Evolutionary conservation across 1,140 invertebrate species (phyloP), one percentile per base, ranked within the genome.

Genomic region (Drosophila nebulosa): DNA sequence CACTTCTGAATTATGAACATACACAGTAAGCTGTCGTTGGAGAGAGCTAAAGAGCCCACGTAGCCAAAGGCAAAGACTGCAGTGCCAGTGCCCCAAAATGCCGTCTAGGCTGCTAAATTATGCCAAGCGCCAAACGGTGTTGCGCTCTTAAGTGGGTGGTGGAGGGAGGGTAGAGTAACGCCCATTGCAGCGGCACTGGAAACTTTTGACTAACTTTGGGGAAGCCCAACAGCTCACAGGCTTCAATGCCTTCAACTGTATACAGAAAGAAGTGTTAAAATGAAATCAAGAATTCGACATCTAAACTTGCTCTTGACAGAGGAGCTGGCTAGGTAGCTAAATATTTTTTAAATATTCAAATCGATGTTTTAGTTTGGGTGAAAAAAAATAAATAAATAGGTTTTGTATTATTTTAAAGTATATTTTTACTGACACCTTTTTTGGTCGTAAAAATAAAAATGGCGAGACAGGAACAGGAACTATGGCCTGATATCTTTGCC

Each of bases 1-100:
- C 76, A 78, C 73, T 78, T 72, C 51, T 67, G 69, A 76, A 78
- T 76, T 72, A 76, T 72, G 64, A 72, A 61, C 76, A 72, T 32
- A 57, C 61, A 59, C 61, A 59, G 67, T 68, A 72, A 67, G 64
- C 61, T 69, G 59, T 67, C 68, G 55, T 62, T 59, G 7, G 30
- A 10, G 72, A 61, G 63, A 53, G n/a, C 64, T 73, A 51, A 65
- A 69, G 64, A 27, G 56, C 21, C 36, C 53, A 62, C 42, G 62
- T 58, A 55, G 58, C 59, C 27, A 16, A 42, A 46, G 59, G 42
- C 35, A 36, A 12, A 42, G 18, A 16, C 35, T 12, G 56, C 35
- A 7, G 56, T 2, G 27, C 6, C 50, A 50, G 56, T 36, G 26
- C 7, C 69, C 59, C 30, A 52, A 76, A 69, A 59, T 55, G 60